Percentiles rank a stretch among this genome's conserved stretches.
Conservation (phyloP, 1,140 invertebrate genomes). For the Globodera ellingtonae region DNA sequence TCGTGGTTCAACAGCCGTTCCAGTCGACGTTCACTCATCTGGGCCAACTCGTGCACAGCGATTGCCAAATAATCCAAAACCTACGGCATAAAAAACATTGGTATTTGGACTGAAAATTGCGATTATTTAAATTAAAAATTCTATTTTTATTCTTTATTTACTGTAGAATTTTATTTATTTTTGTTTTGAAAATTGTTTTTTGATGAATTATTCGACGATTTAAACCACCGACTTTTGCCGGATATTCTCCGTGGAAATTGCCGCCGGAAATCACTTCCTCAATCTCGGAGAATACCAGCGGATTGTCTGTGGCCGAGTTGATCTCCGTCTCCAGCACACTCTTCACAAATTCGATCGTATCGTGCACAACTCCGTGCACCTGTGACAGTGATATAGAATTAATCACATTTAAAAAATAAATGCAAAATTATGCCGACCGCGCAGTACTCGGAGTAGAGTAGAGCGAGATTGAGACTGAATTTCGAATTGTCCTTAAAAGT, state of each 20-base stretch:
- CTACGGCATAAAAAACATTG: slow-evolving; percentile 45
- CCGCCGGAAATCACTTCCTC: slow-evolving; percentile 76
- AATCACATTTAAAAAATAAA: too few species aligned
- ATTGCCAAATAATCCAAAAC: slow-evolving; percentile 77
- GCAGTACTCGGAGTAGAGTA: too few species aligned
- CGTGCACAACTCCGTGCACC: slow-evolving; percentile 74
- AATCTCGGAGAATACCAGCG: slow-evolving; percentile 75
- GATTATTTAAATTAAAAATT: background rate
- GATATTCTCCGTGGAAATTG: slow-evolving; percentile 77
- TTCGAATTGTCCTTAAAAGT: too few species aligned
- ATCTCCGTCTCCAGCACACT: slow-evolving; percentile 74
- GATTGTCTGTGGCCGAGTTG: slow-evolving; percentile 78
- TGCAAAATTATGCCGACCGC: too few species aligned
- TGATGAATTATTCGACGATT: too few species aligned
- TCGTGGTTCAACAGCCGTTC: slow-evolving; percentile 76
- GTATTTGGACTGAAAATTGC: background rate
- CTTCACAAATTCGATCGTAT: slow-evolving; percentile 75
- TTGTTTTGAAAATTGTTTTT: too few species aligned
- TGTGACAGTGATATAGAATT: background rate
- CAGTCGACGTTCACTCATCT: slow-evolving; percentile 75
- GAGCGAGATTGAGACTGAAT: too few species aligned
- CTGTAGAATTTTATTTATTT: too few species aligned
- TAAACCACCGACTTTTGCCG: slow-evolving; percentile 70
- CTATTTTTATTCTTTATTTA: slow-evolving; percentile 40
- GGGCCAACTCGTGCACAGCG: slow-evolving; percentile 75